These are phyloP conservation scores for Miichthys miiuy DNA, from an alignment of 2,797 vertebrate genomes.

Conservation along the genomic window DNA sequence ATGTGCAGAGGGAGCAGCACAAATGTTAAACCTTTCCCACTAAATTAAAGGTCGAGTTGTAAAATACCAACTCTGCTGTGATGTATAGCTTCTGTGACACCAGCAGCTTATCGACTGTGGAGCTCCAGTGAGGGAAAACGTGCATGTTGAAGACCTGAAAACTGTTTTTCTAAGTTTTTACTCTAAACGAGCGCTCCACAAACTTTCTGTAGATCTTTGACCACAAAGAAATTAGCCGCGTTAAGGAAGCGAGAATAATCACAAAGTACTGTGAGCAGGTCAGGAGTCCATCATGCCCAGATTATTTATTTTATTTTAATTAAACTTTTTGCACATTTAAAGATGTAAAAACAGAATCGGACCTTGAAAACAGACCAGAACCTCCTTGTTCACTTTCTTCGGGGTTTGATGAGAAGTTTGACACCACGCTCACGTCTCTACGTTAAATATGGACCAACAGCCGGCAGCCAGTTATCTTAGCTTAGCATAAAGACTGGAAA, in stretches of 20 bases:
- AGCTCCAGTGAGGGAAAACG: background rate
- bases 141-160: background rate
- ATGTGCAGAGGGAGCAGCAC: too few relatives aligned
- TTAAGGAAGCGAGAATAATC: background rate
- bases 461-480: background rate
- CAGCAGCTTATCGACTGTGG: background rate
- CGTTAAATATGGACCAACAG: background rate
- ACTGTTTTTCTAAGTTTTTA: background rate
- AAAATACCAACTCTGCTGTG: background rate
- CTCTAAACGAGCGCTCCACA: background rate
- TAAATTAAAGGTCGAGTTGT: background rate
- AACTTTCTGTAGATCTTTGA: background rate
- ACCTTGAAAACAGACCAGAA: background rate
- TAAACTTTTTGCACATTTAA: background rate
- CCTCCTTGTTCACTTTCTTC: background rate
- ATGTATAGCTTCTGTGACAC: background rate
- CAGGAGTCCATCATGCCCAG: background rate
- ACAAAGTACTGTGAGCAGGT: background rate
- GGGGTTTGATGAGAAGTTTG: background rate
- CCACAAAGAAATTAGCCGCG: background rate
- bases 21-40: background rate
- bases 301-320: background rate
- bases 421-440: background rate
- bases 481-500: background rate
- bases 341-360: background rate